These are phyloP conservation scores for Esperia sulphurella DNA, from an alignment of 2,888 invertebrate species.

Conservation along the genomic window DNA sequence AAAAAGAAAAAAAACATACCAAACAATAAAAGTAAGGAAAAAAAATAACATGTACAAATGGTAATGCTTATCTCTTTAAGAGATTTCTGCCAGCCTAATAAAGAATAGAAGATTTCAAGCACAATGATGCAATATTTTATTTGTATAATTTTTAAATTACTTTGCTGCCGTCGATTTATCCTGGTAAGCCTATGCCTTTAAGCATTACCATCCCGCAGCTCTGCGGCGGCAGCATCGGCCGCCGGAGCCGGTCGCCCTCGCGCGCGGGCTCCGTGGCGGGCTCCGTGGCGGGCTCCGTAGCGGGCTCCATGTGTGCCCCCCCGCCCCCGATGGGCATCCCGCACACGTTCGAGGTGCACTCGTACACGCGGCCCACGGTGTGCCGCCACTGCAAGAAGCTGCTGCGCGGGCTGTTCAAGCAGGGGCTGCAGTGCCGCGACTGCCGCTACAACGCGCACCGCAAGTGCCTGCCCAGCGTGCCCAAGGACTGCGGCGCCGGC, in stretches of 20 bases:
- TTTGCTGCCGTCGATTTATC: too few species aligned
- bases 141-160: too few species aligned
- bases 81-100: too few species aligned
- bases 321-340: conserved; percentile 79
- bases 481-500: conserved; percentile 93
- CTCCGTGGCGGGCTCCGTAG: conserved; percentile 33
- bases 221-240: conserved; percentile 33
- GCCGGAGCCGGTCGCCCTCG: conserved; percentile 84
- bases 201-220: conserved; percentile 13
- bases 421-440: conserved; percentile 98
- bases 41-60: too few species aligned
- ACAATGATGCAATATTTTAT: too few species aligned
- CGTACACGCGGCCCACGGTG: conserved; percentile 97
- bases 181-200: too few species aligned
- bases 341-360: conserved; percentile 97
- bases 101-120: too few species aligned
- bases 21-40: too few species aligned
- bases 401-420: conserved; percentile 95
- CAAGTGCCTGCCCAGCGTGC: conserved; percentile 93
- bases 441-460: conserved; percentile 98
- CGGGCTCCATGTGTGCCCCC: too few species aligned
- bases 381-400: conserved; percentile 98
- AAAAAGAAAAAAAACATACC: too few species aligned
- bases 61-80: too few species aligned
- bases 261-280: conserved; percentile 72